These are phyloP conservation scores for Chrysomela aeneicollis DNA, from an alignment of 2,888 invertebrate genomes.

Conservation along the genomic window DNA sequence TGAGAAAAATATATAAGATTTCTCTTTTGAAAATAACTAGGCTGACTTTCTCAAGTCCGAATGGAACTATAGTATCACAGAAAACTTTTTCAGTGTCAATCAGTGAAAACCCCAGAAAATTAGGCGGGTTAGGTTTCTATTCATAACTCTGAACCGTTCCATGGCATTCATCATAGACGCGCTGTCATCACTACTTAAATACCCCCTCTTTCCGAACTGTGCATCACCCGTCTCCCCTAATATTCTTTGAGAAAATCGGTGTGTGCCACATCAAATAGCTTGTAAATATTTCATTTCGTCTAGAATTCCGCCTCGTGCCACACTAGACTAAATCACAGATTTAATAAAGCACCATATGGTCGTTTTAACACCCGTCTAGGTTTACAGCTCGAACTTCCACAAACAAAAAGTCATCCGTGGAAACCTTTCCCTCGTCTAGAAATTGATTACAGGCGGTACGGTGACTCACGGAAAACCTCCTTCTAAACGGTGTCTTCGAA, in stretches of 20 bases:
- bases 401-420: conserved; percentile 24
- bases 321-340: conserved; percentile 53
- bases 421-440: conserved; percentile 23
- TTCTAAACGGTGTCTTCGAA: neutral
- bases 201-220: neutral
- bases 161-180: too few species aligned
- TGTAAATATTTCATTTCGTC: conserved; percentile 53
- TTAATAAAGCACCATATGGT: conserved; percentile 51
- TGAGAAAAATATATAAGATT: too few species aligned
- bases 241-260: neutral
- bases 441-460: conserved; percentile 22
- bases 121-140: too few species aligned
- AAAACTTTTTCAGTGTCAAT: too few species aligned
- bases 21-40: too few species aligned
- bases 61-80: too few species aligned
- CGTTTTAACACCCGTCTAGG: conserved; percentile 45
- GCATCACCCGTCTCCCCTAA: neutral
- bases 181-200: neutral
- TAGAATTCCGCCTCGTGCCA: conserved; percentile 56
- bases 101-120: too few species aligned
- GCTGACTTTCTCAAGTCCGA: too few species aligned
- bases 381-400: conserved; percentile 40
- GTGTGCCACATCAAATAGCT: conserved; percentile 1
- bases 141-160: too few species aligned
- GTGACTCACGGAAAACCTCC: neutral